These are phyloP conservation scores for Mesorhabditis sp. DNA, from an alignment of 2,888 invertebrate genomes.

Conservation along the genomic window DNA sequence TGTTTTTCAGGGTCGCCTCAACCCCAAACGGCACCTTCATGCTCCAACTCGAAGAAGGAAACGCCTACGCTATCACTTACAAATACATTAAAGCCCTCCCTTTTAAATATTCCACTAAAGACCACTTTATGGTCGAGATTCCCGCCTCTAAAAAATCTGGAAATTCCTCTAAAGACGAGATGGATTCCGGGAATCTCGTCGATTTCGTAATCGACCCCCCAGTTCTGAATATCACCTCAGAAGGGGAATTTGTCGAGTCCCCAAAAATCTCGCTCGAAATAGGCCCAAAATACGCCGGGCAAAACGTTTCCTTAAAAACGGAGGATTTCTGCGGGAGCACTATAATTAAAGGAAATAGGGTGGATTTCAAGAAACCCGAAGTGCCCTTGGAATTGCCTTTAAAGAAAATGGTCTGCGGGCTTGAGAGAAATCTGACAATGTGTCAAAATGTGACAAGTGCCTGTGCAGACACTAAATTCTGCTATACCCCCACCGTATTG, in stretches of 20 bases:
- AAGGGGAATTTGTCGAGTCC: slow-evolving; percentile 12
- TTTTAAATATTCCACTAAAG: slow-evolving; percentile 37
- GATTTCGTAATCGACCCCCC: not conserved
- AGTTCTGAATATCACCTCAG: slow-evolving; percentile 14
- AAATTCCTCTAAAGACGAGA: not conserved
- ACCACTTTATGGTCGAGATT: slow-evolving; percentile 34
- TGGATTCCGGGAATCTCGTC: not conserved
- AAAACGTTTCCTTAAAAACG: slow-evolving; percentile 35
- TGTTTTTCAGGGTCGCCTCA: slow-evolving; percentile 30
- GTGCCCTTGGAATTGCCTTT: not conserved
- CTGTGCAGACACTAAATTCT: not conserved
- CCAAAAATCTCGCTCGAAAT: slow-evolving; percentile 23
- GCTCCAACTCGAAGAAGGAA: slow-evolving; percentile 42
- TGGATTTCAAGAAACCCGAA: not conserved
- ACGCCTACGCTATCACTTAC: slow-evolving; percentile 49
- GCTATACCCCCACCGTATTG: not conserved
- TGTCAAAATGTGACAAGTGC: not conserved
- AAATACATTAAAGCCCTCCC: slow-evolving; percentile 47
- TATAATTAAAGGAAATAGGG: not conserved
- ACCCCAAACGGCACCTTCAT: slow-evolving; percentile 36
- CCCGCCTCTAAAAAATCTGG: slow-evolving; percentile 24
- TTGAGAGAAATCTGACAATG: not conserved
- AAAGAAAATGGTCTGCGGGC: not conserved
- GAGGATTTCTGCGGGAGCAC: slow-evolving; percentile 44
- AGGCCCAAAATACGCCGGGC: slow-evolving; percentile 14